A percentile compares a stretch with the other conserved stretches of the same genome.
These are phyloP conservation scores for Macquaria australasica DNA, from an alignment of 2,113 vertebrate genomes.

Conservation along the genomic window DNA sequence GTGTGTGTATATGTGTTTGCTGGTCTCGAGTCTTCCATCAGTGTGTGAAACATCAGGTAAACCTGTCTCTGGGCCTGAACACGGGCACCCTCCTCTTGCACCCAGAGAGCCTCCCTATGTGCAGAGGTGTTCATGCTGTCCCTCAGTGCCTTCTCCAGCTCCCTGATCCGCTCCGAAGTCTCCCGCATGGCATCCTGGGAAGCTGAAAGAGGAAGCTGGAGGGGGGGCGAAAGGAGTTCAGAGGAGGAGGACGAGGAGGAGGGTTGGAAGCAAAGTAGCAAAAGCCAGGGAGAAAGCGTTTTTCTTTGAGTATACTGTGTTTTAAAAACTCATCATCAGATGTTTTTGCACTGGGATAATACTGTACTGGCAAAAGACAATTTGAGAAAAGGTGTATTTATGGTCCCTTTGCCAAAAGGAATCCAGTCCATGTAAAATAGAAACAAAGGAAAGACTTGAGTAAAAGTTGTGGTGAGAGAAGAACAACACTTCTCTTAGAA, in stretches of 20 bases:
- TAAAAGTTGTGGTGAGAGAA: slow-evolving; percentile 33
- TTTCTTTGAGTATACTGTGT: slow-evolving; percentile 39
- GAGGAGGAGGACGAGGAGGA: slow-evolving; percentile 8
- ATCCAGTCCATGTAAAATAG: slow-evolving; percentile 6
- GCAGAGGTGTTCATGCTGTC: slow-evolving; percentile 84
- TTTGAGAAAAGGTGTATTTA: not conserved
- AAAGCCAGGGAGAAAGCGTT: slow-evolving; percentile 46
- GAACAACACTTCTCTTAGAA: slow-evolving; percentile 16
- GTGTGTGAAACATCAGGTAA: slow-evolving; percentile 35
- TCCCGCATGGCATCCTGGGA: slow-evolving; percentile 79
- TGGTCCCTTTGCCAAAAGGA: not conserved
- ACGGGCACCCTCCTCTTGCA: slow-evolving; percentile 78
- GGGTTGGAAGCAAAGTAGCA: slow-evolving; percentile 51
- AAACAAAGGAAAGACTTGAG: slow-evolving; percentile 6
- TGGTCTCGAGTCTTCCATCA: not conserved
- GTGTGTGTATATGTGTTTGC: not conserved
- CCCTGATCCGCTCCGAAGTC: slow-evolving; percentile 79
- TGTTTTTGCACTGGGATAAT: not conserved
- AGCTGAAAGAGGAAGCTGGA: slow-evolving; percentile 62
- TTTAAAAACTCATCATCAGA: not conserved
- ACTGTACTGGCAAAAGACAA: not conserved
- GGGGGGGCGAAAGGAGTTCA: not conserved
- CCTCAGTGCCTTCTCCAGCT: slow-evolving; percentile 82
- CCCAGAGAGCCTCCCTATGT: slow-evolving; percentile 82
- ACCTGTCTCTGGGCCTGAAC: slow-evolving; percentile 82